phyloP scores from a whole-genome alignment of 2,797 vertebrate genomes.

The Podargus strigoides region DNA sequence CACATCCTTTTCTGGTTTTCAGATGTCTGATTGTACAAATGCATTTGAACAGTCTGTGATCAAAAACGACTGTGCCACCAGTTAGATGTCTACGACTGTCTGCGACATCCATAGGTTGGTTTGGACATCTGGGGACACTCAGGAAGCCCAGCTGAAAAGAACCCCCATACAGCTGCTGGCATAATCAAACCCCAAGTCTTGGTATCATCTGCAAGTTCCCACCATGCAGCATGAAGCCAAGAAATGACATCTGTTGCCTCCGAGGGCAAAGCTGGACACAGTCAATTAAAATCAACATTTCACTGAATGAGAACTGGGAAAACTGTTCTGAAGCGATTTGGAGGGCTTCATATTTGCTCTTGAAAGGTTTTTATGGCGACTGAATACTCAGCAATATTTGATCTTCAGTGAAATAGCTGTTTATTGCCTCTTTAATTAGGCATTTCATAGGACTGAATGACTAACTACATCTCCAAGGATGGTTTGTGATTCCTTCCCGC shows the following conservation, averaged over 20 bases:
- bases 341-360: conserved; percentile 37
- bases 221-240: background rate
- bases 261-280: background rate
- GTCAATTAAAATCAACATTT: conserved; percentile 25
- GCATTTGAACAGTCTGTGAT: background rate
- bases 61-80: background rate
- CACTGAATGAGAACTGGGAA: background rate
- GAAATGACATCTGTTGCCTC: background rate
- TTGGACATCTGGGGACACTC: background rate
- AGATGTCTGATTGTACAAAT: background rate
- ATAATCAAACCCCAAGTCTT: background rate
- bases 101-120: background rate
- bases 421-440: conserved; percentile 64
- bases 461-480: conserved; percentile 39
- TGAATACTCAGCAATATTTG: conserved; percentile 50
- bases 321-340: background rate
- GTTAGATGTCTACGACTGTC: background rate
- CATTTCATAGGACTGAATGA: conserved; percentile 58
- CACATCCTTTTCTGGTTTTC: background rate
- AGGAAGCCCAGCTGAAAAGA: background rate
- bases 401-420: conserved; percentile 42
- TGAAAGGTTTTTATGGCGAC: conserved; percentile 23
- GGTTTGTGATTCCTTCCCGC: conserved; percentile 31
- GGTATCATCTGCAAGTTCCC: background rate
- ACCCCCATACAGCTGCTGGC: background rate